Evolutionary conservation across 1,140 invertebrate genomes (phyloP), one percentile per base, ranked within the genome.

Genomic region (Platorchestia sp.): DNA sequence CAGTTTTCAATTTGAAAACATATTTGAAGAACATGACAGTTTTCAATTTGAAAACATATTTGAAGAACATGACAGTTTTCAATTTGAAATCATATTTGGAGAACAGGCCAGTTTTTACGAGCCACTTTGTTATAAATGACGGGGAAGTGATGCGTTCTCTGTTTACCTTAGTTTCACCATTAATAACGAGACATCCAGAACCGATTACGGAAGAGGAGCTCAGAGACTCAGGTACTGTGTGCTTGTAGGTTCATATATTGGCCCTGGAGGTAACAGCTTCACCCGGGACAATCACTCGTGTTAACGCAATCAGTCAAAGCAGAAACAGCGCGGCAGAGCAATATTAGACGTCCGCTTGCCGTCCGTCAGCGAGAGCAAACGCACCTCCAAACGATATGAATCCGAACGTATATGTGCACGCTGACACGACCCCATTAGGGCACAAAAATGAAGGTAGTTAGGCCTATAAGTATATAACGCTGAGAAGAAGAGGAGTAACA

Each of bases 251-350:
- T 75, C 59, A 75, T 75, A 75, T 75, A 75, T 75, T 75, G 59
- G 59, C 59, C 36, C 59, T 75, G 59, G 14, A 19, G 27, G 59
- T 36, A 75, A 75, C 43, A 89, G 41, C 42, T 89, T 89, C 91
- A 93, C 10, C 91, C 44, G 44, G 41, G n/a, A 93, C 91, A 93
- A 93, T 93, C 45, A 45, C 43, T 44, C 91, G 91, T 93, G 91
- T 93, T 93, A 93, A 93, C 7, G 91, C 91, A 93, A 93, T 93
- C 91, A 93, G 91, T 93, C 91, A 93, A 45, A 45, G 91, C 36
- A 93, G 91, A 93, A 44, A 93, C 91, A 93, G 43, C 91, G 27
- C 41, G 43, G 45, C 91, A 45, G 44, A n/a, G 47, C 91, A 93
- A 93, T 93, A 90, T 90, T 90, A 90, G 87, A 90, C 41, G 87